A percentile compares a stretch with the other conserved stretches of the same genome.
Evolutionary conservation across 2,113 vertebrate genomes (phyloP).

Genomic region (Siniperca chuatsi): DNA sequence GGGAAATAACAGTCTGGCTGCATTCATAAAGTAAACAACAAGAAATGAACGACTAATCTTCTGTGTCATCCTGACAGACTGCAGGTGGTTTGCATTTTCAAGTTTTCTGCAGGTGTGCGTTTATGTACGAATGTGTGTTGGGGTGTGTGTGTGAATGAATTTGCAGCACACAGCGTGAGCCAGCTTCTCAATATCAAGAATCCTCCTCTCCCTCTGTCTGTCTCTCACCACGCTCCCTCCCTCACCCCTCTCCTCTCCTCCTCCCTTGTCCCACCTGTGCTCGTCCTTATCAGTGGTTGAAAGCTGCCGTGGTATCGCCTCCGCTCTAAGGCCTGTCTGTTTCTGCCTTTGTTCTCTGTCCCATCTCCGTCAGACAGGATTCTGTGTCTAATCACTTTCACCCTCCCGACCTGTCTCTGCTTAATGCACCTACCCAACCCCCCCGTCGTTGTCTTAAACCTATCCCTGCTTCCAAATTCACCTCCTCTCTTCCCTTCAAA

Average conservation of each 20-base stretch:
- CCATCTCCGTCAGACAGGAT: conserved; percentile 43
- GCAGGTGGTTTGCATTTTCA: not conserved
- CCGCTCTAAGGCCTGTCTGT: conserved; percentile 22
- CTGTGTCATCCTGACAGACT: not conserved
- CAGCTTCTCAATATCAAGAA: conserved; percentile 10
- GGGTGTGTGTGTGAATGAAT: not conserved
- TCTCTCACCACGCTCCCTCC: not conserved
- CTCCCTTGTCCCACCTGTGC: conserved; percentile 20
- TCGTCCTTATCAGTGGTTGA: conserved; percentile 35
- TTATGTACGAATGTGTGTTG: not conserved
- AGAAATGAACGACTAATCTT: not conserved
- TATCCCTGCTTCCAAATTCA: conserved; percentile 14
- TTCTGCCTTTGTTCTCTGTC: conserved; percentile 55
- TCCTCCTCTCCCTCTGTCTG: not conserved
- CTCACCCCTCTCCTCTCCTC: too few relatives aligned
- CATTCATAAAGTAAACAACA: not conserved
- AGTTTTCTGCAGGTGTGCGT: not conserved
- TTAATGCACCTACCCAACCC: conserved; percentile 17
- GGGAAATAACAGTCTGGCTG: not conserved
- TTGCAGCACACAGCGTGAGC: conserved; percentile 2
- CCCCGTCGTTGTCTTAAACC: conserved; percentile 8
- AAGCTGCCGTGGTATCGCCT: conserved; percentile 25
- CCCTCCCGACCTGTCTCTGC: conserved; percentile 33
- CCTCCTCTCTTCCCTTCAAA: conserved; percentile 15
- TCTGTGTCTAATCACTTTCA: conserved; percentile 48